Base-by-base conservation (phyloP, 2,888 invertebrate genomes). In the Endotricha flammealis region DNA sequence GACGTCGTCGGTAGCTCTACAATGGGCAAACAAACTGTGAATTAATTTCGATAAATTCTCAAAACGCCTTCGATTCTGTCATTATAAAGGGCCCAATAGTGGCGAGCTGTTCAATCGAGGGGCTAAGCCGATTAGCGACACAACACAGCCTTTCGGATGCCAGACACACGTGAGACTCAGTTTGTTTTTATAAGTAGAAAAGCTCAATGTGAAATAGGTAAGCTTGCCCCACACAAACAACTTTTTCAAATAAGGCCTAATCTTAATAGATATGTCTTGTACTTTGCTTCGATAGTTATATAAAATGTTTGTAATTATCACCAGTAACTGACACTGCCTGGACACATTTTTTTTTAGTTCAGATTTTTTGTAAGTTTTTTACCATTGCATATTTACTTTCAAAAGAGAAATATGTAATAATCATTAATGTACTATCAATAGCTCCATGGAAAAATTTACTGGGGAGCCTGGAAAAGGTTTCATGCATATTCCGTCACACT, bases 21-120 rank as follows among this genome's bases (percentile, higher is more conserved):
- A 86, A 85, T 79, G 53, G 73, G 44, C 73, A 73, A 78, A 85
- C 81, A 85, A 78, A 83, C 78, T 78, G 73, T 64, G 79, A 81
- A 82, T 79, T 83, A 77, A 80, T 83, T 80, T 72, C 78, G 69
- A 83, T 81, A 76, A 74, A 79, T 82, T 79, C 74, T 69, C 69
- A 62, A 76, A 80, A 80, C 78, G 79, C 77, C 80, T 81, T 70
- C 76, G 68, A 71, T 73, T 73, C 58, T 62, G 54, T 60, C 53
- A 58, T 48, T 46, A 53, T 64, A 65, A 72, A 69, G 64, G 64
- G 58, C 57, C 69, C 64, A 66, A 74, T 71, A 52, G 66, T 62
- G 53, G 61, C 59, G 55, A 48, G 55, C 52, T 56, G 67, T 68
- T 66, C 68, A 64, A 67, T 63, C 61, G 61, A 56, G 49, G 54